Base-by-base conservation (phyloP, 2,888 invertebrate species). In the Stenurella melanura region DNA sequence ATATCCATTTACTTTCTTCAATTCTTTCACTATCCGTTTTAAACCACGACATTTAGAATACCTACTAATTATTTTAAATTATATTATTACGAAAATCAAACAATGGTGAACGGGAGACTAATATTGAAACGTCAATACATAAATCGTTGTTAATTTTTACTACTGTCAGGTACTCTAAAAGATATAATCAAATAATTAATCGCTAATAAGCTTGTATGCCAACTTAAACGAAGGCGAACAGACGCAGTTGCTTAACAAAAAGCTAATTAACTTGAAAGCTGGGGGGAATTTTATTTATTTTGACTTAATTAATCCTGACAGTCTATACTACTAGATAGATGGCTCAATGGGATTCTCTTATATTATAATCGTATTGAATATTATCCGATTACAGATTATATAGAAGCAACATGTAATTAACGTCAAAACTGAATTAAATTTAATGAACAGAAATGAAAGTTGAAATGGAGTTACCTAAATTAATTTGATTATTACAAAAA, bases 71-170 rank as follows among this genome's bases (percentile, higher is more conserved):
- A n/a, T 50, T 15, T 50, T 50, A 50, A 50, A 50, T 50, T 50
- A 50, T 50, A 50, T 50, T 34, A n/a, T 50, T 50, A 50, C 50
- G 50, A 50, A 50, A 50, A 50, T 50, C 50, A n/a, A 50, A 50
- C 4, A 42, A 15, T 42, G 11, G 50, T 1, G 15, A 50, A 50
- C 2, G 50, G 15, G 0, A 50, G n/a, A 42, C 42, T 42, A 42
- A 26, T 26, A 26, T 1, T 42, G 42, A 50, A 50, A 50, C 12
- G n/a, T 12, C 50, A 50, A 50, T 50, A 50, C 50, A 50, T 50
- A 50, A 50, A 50, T 50, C n/a, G 6, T n/a, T 50, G 50, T n/a
- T 17, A 50, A 50, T 50, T 50, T 50, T 50, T 50, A 50, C n/a
- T 50, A 50, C 15, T 50, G 15, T 6, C 50, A 50, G 4, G n/a